These are phyloP conservation scores for Lepus europaeus DNA, from an alignment of 2,113 vertebrate genomes.

Conservation along the genomic window DNA sequence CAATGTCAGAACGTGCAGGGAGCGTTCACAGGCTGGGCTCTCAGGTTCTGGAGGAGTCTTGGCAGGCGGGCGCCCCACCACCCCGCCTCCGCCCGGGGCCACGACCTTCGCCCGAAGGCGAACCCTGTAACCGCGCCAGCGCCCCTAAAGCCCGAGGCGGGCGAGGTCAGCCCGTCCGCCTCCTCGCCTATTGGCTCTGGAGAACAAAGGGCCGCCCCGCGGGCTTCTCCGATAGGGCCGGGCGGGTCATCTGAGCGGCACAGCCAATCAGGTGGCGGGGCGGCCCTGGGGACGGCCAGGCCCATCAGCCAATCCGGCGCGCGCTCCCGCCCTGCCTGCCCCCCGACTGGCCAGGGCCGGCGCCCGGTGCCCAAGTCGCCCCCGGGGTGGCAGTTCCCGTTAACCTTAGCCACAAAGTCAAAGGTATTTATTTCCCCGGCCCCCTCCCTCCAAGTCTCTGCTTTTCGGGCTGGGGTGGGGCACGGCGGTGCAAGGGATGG, in stretches of 20 bases:
- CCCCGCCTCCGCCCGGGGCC: accelerated
- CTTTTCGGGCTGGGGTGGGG: conserved; percentile 61
- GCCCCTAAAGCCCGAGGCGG: background rate
- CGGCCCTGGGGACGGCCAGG: background rate
- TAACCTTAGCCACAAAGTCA: conserved; percentile 78
- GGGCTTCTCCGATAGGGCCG: conserved; percentile 62
- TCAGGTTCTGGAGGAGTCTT: background rate
- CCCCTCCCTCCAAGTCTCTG: conserved; percentile 42
- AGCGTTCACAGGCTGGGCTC: no score
- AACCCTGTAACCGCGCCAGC: accelerated
- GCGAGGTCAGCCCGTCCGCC: conserved; percentile 14
- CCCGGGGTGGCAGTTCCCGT: conserved; percentile 73
- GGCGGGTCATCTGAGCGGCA: conserved; percentile 71
- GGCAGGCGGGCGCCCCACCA: background rate
- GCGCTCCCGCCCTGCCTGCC: conserved; percentile 50
- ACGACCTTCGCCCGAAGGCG: accelerated
- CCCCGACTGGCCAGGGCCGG: conserved; percentile 55
- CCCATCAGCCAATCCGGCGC: conserved; percentile 55
- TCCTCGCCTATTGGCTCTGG: conserved; percentile 61
- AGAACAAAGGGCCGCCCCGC: conserved; percentile 81
- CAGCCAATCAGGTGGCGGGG: conserved; percentile 61
- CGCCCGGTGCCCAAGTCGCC: conserved; percentile 69
- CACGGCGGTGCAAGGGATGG: background rate
- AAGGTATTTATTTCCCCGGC: conserved; percentile 79
- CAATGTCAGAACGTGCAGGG: background rate